Conservation (phyloP, 2,888 invertebrate species). For the Mesorhabditis belari region DNA sequence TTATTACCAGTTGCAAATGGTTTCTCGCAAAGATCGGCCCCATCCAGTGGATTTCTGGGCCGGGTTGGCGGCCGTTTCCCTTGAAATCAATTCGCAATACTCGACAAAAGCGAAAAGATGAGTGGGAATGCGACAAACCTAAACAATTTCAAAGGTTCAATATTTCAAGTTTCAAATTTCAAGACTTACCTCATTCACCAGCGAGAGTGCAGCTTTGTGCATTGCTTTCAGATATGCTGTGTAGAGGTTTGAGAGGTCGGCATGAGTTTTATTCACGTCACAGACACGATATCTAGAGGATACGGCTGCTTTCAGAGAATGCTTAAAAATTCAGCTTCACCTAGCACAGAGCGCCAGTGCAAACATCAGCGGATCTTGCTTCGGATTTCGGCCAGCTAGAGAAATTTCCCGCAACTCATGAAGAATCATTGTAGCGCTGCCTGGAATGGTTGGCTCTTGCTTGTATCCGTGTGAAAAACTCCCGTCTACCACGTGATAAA, state of each 20-base stretch:
- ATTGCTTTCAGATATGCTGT: slow-evolving; percentile 23
- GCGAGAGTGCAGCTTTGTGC: slow-evolving; percentile 23
- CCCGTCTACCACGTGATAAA: too few species aligned
- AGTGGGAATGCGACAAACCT: slow-evolving; percentile 64
- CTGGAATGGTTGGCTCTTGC: slow-evolving; percentile 9
- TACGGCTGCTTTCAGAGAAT: too few species aligned
- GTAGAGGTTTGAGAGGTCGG: slow-evolving; percentile 6
- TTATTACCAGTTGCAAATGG: slow-evolving; percentile 65
- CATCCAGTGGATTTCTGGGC: slow-evolving; percentile 54
- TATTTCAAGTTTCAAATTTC: not conserved
- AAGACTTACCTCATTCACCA: slow-evolving; percentile 13
- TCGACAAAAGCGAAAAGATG: slow-evolving; percentile 65
- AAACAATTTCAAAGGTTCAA: slow-evolving; percentile 25
- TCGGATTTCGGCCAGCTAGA: slow-evolving; percentile 53
- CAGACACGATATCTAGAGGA: not conserved
- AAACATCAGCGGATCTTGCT: slow-evolving; percentile 60
- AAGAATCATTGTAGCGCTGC: slow-evolving; percentile 51
- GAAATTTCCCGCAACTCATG: slow-evolving; percentile 51
- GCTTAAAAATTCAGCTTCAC: slow-evolving; percentile 18
- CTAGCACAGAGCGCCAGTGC: slow-evolving; percentile 64
- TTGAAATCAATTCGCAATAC: slow-evolving; percentile 59
- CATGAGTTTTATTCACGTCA: slow-evolving; percentile 9
- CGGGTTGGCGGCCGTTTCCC: slow-evolving; percentile 15
- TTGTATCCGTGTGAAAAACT: not conserved
- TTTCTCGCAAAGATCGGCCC: slow-evolving; percentile 65